Percentiles rank a stretch among this genome's conserved stretches.
Evolutionary conservation across 2,113 vertebrate species (phyloP).

Genomic region (Aplodontia rufa): DNA sequence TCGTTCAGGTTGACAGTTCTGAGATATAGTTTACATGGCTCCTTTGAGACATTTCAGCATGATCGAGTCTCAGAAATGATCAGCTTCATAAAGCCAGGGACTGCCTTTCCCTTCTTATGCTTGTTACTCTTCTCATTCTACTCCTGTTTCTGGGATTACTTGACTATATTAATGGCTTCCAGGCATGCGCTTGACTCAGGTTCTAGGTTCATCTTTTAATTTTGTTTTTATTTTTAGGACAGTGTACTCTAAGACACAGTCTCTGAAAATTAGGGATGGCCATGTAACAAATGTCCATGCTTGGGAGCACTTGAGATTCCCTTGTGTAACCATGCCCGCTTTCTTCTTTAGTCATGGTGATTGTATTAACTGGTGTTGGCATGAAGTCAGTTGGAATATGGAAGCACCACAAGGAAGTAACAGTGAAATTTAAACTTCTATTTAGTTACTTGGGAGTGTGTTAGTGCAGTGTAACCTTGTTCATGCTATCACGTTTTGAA

Average conservation of each 20-base stretch:
- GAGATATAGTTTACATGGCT: neutral
- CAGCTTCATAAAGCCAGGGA: neutral
- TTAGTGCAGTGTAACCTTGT: neutral
- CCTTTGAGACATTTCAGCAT: neutral
- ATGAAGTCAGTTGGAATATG: neutral
- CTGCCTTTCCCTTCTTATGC: neutral
- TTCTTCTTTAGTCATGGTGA: neutral
- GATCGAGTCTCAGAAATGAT: neutral
- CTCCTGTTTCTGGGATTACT: neutral
- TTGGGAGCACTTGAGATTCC: neutral
- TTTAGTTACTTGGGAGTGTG: neutral
- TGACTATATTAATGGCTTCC: neutral
- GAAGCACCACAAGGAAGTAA: neutral
- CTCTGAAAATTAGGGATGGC: neutral
- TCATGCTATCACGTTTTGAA: neutral
- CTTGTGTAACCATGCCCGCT: neutral
- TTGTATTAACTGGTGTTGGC: neutral
- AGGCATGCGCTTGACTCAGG: neutral
- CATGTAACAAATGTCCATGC: too few species aligned
- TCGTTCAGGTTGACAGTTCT: neutral
- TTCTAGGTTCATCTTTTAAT: neutral
- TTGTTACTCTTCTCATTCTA: neutral
- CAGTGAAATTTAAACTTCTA: neutral
- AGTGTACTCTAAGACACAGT: neutral
- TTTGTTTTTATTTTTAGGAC: neutral